A percentile compares a stretch with the other conserved stretches of the same genome.
Evolutionary conservation across 2,113 vertebrate genomes (phyloP).

Genomic region (Eulemur macaco): DNA sequence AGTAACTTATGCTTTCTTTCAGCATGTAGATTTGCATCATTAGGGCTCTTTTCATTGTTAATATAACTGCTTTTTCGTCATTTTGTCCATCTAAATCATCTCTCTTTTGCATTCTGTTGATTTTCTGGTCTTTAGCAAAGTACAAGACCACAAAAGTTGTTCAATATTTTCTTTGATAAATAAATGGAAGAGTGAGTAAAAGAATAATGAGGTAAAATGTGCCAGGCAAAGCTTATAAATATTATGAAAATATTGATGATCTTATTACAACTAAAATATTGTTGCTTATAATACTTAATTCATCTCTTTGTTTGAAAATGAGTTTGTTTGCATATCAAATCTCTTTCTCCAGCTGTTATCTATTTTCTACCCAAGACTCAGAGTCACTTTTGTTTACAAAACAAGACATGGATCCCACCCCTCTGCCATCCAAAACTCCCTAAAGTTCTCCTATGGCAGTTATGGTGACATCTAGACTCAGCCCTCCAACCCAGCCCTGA

Average conservation of each 20-base stretch:
- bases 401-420: not conserved
- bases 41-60: not conserved
- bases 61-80: not conserved
- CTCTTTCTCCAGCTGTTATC: not conserved
- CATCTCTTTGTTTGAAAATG: not conserved
- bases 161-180: not conserved
- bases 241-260: not conserved
- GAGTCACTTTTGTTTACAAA: not conserved
- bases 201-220: not conserved
- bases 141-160: not conserved
- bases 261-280: not conserved
- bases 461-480: not conserved
- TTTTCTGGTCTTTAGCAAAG: not conserved
- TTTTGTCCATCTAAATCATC: not conserved
- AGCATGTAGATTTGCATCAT: not conserved
- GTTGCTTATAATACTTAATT: not conserved
- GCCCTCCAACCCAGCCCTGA: accelerated
- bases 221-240: not conserved
- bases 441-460: not conserved
- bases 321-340: not conserved
- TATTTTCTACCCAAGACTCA: not conserved
- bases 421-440: not conserved
- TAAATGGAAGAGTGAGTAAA: not conserved
- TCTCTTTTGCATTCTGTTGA: not conserved
- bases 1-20: not conserved